Evolutionary conservation across 2,888 invertebrate genomes (phyloP), one percentile per base, ranked within the genome.

Genomic region (Diaphora mendica): DNA sequence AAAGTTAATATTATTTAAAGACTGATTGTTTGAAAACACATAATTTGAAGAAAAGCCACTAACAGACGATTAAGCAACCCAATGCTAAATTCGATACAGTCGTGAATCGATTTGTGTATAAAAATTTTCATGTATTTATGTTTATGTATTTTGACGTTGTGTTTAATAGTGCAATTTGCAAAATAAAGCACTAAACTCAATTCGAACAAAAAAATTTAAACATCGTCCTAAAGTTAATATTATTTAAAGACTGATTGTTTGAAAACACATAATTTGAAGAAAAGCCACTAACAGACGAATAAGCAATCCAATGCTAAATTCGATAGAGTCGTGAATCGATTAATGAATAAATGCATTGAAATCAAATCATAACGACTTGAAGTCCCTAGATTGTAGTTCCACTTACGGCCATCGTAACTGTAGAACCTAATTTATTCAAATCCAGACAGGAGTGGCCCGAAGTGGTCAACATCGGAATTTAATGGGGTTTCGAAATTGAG

Each of bases 401-500:
- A 82, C 77, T 86, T 82, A 79, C 74, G 78, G 62, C 71, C 72
- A 70, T 72, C 79, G 79, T 80, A 71, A 74, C 79, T 77, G 79
- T 78, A 79, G 77, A 80, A 79, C 74, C 78, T 86, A 85, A 86
- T 86, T 86, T 86, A 86, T 85, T 84, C 83, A 86, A 79, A 78
- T 79, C 80, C 81, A 82, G 83, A 80, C 77, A 82, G 75, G 70
- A 80, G 80, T 79, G 79, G 73, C 72, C 62, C 74, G 39, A 68
- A 78, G 79, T 81, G 68, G 77, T 78, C 74, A 73, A 82, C 83
- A 83, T 81, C 70, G 74, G 72, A 82, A 80, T 77, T 79, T 75
- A 75, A 79, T 71, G 65, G 68, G 71, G 68, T 79, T 73, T 72
- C 67, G 65, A 64, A 70, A 72, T 75, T 67, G 35, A 65, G 70